phyloP scores from a whole-genome alignment of 2,797 vertebrate genomes.

The Myotis planiceps region DNA sequence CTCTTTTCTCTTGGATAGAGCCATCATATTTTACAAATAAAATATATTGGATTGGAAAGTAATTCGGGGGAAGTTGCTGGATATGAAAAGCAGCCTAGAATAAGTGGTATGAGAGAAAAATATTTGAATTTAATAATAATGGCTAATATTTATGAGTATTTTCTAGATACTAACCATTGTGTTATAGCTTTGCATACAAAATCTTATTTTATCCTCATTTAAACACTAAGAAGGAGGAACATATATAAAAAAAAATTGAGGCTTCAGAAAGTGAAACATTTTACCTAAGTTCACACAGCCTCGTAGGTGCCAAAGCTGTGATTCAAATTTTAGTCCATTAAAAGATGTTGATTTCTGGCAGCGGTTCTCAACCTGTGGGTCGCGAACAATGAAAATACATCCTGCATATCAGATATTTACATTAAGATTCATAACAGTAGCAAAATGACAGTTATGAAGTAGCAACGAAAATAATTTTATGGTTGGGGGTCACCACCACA shows the following conservation, averaged over 20 bases:
- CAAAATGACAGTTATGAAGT: too few species aligned
- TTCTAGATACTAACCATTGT: background rate
- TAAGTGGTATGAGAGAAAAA: background rate
- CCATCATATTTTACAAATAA: background rate
- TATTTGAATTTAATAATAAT: conserved; percentile 7
- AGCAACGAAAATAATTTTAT: too few species aligned
- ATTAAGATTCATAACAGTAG: too few species aligned
- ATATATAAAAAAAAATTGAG: background rate
- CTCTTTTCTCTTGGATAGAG: background rate
- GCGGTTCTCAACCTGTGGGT: too few species aligned
- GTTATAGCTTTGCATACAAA: background rate
- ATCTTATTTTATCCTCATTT: conserved; percentile 9
- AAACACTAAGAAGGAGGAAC: background rate
- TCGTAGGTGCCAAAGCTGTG: background rate
- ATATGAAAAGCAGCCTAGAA: background rate
- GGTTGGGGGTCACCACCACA: too few species aligned
- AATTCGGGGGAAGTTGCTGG: background rate
- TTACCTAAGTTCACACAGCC: background rate
- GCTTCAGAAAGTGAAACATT: background rate
- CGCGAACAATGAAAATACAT: too few species aligned
- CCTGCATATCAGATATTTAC: too few species aligned
- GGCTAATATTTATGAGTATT: background rate
- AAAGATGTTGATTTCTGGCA: background rate
- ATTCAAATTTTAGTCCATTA: background rate
- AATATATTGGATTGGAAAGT: background rate